Evolutionary conservation across 2,888 invertebrate genomes (phyloP).

Genomic region (Notodonta ziczac): DNA sequence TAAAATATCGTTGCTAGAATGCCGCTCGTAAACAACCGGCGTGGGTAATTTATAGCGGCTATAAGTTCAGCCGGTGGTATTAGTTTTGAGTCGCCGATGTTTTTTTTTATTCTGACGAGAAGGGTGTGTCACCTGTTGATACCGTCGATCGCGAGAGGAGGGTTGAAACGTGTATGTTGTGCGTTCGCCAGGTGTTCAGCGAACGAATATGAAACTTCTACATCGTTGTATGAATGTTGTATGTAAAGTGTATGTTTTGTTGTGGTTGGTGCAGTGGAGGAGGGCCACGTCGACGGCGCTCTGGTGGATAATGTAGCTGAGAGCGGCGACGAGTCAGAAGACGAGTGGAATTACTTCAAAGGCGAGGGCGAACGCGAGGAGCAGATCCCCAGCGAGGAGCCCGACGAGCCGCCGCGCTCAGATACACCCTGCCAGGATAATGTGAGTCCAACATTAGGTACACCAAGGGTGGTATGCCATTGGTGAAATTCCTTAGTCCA

Average conservation of each 20-base stretch:
- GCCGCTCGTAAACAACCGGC: constrained; percentile 47
- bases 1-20: constrained; percentile 68
- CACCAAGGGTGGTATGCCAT: not conserved
- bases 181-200: constrained; percentile 50
- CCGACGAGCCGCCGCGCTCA: constrained; percentile 79
- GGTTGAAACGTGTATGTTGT: constrained; percentile 37
- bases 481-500: too few species aligned
- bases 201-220: not conserved
- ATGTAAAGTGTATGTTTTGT: constrained; percentile 47
- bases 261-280: constrained; percentile 70
- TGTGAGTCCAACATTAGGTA: constrained; percentile 55
- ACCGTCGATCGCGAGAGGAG: constrained; percentile 38
- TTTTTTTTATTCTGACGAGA: constrained; percentile 47
- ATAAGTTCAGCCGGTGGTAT: constrained; percentile 28
- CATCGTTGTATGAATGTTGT: constrained; percentile 3
- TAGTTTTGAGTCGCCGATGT: constrained; percentile 32
- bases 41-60: constrained; percentile 38
- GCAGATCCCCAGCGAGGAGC: constrained; percentile 84
- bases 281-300: constrained; percentile 78
- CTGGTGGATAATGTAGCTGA: constrained; percentile 90
- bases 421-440: constrained; percentile 80
- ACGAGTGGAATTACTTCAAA: constrained; percentile 95
- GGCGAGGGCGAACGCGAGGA: constrained; percentile 87
- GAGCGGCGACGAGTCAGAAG: constrained; percentile 91
- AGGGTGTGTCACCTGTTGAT: constrained; percentile 83